Evolutionary conservation across 1,140 invertebrate genomes (phyloP).

Genomic region (Chelonus insularis): DNA sequence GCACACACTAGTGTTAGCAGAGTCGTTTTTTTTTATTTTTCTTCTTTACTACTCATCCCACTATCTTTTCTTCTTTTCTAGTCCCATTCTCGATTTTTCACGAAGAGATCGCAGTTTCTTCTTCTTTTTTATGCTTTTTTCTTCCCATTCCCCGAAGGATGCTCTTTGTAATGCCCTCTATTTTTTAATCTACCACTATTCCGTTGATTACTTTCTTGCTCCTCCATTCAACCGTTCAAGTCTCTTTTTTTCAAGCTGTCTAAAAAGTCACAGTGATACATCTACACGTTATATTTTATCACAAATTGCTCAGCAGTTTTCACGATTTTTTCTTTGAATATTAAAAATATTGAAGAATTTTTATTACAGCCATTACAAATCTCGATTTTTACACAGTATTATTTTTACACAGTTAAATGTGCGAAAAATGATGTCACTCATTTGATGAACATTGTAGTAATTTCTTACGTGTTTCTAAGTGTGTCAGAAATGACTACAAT

Average conservation of each 20-base stretch:
- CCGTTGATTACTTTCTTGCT: conserved; percentile 26
- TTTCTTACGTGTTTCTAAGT: too few species aligned
- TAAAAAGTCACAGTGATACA: background rate
- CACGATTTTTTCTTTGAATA: background rate
- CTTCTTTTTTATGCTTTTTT: conserved; percentile 7
- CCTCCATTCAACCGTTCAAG: conserved; percentile 20
- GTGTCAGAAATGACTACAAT: too few species aligned
- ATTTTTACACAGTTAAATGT: too few species aligned
- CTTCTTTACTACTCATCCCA: background rate
- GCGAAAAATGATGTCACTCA: too few species aligned
- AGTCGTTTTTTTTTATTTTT: conserved; percentile 3
- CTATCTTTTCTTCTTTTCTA: conserved; percentile 10
- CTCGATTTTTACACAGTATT: too few species aligned
- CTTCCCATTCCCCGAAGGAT: conserved; percentile 18
- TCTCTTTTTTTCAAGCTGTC: conserved; percentile 6
- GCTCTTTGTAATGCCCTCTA: conserved; percentile 25
- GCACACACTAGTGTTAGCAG: conserved; percentile 6
- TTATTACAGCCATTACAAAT: too few species aligned
- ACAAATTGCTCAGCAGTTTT: too few species aligned
- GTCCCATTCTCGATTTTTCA: conserved; percentile 26
- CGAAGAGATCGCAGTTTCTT: conserved; percentile 3
- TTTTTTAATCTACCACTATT: conserved; percentile 28
- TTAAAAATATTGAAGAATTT: too few species aligned
- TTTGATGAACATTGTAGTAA: too few species aligned
- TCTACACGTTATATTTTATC: background rate